Base-by-base conservation (phyloP, 2,888 invertebrate species). In the Sinohyriopsis cumingii region DNA sequence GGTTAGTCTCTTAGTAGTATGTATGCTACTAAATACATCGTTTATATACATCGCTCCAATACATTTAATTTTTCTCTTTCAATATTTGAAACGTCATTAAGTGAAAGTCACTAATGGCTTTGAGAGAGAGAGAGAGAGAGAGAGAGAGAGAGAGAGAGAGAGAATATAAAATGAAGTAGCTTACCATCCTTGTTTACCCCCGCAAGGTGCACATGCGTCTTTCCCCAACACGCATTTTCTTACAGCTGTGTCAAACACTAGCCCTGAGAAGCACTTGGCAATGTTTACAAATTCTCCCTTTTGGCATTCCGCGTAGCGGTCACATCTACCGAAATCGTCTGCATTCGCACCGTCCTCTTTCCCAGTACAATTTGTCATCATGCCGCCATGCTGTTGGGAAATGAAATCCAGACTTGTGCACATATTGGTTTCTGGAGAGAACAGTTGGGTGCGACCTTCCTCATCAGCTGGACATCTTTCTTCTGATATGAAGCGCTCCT, bases 301-400 rank as follows among this genome's bases (percentile, higher is more conserved):
- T 33, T 60, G 61, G 68, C 84, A 84, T 45, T 76, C 74, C 45
- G 80, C 74, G 67, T 80, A 84, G 55, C 80, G 79, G 45, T 80
- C 74, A 67, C 84, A 84, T 20, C 81, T 72, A 1, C 82, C 82
- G 45, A 76, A 77, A 12, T 76, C 73, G 60, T 84, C 84, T n/a
- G 74, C 71, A 56, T 80, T 78, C 59, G 72, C 65, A 1, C 83
- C 83, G 69, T 82, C 78, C 0, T 56, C 24, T 59, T 72, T 73
- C 3, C 67, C 65, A 1, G 53, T 59, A 69, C 83, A 83, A 60
- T 73, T 73, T 9, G 71, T 76, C 69, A 76, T 76, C 60, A 69
- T 67, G 59, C 82, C 82, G 0, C 81, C 81, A 56, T 79, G 79
- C 0, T 79, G 77, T 60, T 75, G 77, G 24, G 82, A 81, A 12